phyloP scores from a whole-genome alignment of 2,888 invertebrate genomes.

The Zygogramma bicolorata region DNA sequence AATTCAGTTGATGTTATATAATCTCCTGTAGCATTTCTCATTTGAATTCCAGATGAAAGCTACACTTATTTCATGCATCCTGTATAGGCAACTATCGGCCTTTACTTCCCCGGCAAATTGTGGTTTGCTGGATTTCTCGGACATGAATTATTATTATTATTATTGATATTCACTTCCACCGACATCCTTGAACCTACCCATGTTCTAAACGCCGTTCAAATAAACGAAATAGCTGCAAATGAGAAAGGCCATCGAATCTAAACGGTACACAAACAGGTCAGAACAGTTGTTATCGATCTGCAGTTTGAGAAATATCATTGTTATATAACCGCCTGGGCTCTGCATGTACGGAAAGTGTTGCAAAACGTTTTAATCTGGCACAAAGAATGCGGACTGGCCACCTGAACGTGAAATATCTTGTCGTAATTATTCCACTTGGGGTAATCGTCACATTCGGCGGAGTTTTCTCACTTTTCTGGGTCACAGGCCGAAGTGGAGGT shows the following conservation, averaged over 20 bases:
- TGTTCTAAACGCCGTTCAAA: neutral
- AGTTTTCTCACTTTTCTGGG: neutral
- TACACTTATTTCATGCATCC: too few relatives aligned
- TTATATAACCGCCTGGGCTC: constrained; percentile 20
- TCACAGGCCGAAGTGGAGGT: neutral
- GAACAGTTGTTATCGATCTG: neutral
- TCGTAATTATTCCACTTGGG: neutral
- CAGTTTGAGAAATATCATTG: constrained; percentile 12
- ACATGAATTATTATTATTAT: too few relatives aligned
- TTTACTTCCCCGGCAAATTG: too few relatives aligned
- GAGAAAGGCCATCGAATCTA: neutral
- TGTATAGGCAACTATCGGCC: too few relatives aligned
- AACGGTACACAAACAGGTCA: neutral
- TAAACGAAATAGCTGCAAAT: neutral
- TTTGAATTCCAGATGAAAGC: too few relatives aligned
- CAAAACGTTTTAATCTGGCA: constrained; percentile 17
- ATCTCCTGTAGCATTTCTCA: too few relatives aligned
- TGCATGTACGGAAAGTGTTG: constrained; percentile 25
- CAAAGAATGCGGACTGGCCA: constrained; percentile 4
- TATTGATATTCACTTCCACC: neutral
- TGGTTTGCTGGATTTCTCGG: too few relatives aligned
- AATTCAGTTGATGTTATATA: too few relatives aligned
- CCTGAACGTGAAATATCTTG: neutral
- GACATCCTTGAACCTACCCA: neutral
- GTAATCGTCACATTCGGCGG: neutral